Evolutionary conservation across 2,888 invertebrate species (phyloP).

Genomic region (Ichneumon xanthorius): DNA sequence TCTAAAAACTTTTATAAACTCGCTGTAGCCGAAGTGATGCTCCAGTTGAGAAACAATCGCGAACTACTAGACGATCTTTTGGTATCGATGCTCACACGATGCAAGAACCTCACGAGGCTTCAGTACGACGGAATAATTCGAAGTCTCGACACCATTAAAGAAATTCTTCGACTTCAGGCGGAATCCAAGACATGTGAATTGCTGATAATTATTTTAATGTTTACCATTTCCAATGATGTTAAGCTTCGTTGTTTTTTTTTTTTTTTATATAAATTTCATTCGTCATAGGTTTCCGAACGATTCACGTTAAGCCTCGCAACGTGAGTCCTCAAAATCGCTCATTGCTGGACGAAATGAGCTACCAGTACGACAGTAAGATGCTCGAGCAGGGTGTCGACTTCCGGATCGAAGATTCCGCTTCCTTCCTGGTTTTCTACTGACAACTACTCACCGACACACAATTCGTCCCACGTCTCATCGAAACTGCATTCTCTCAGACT

Average conservation of each 20-base stretch:
- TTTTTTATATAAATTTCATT: conserved; percentile 17
- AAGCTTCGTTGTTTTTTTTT: not conserved
- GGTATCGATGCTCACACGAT: conserved; percentile 82
- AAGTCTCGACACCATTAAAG: conserved; percentile 83
- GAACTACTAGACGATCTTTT: conserved; percentile 85
- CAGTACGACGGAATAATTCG: conserved; percentile 85
- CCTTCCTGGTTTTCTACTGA: conserved; percentile 76
- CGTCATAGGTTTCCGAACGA: conserved; percentile 77
- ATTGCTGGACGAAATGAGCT: conserved; percentile 80
- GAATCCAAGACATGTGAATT: conserved; percentile 80
- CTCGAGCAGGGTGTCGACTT: conserved; percentile 82
- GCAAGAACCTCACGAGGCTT: conserved; percentile 83
- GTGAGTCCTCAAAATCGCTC: conserved; percentile 80
- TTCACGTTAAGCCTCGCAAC: conserved; percentile 82
- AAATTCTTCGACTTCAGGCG: conserved; percentile 82
- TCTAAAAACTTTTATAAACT: not conserved
- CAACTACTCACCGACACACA: not conserved
- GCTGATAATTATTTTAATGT: not conserved
- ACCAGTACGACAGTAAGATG: conserved; percentile 80
- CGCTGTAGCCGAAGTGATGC: conserved; percentile 82
- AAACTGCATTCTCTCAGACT: not conserved
- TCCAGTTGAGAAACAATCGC: conserved; percentile 85
- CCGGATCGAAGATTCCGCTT: conserved; percentile 81
- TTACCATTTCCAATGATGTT: not conserved
- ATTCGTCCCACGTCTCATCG: not conserved